Conservation (phyloP, 2,797 vertebrate genomes). For the Thaleichthys pacificus region DNA sequence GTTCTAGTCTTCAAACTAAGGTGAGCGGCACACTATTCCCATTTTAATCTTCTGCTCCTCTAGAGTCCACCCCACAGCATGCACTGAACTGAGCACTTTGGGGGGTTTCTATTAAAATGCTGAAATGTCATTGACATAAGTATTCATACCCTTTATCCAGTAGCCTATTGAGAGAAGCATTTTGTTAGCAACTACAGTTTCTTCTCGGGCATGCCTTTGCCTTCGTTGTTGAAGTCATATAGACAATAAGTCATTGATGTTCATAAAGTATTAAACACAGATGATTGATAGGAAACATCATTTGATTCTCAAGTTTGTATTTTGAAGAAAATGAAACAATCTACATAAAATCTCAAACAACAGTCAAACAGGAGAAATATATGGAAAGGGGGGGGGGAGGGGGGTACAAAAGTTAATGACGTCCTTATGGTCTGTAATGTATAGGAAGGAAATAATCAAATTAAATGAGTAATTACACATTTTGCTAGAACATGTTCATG, state of each 20-base stretch:
- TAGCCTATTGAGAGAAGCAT: too few relatives aligned
- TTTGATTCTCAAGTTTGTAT: neutral
- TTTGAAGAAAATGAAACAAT: neutral
- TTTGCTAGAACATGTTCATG: neutral
- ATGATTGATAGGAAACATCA: too few relatives aligned
- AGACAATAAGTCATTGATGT: too few relatives aligned
- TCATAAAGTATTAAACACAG: too few relatives aligned
- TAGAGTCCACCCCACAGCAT: neutral
- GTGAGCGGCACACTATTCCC: neutral
- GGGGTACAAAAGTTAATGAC: neutral
- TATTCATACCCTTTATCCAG: too few relatives aligned
- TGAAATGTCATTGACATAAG: too few relatives aligned
- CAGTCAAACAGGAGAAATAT: neutral
- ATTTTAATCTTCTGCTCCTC: neutral
- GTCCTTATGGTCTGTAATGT: neutral
- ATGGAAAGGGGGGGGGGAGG: neutral
- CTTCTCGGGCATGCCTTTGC: too few relatives aligned
- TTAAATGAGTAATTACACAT: neutral
- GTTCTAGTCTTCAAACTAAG: neutral
- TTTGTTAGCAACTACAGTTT: too few relatives aligned
- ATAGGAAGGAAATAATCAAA: neutral
- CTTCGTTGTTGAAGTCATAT: too few relatives aligned
- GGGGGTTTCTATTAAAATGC: too few relatives aligned
- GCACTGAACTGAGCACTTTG: too few relatives aligned
- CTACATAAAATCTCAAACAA: neutral